Conservation (phyloP, 2,797 vertebrate genomes). For the Galago senegalensis region DNA sequence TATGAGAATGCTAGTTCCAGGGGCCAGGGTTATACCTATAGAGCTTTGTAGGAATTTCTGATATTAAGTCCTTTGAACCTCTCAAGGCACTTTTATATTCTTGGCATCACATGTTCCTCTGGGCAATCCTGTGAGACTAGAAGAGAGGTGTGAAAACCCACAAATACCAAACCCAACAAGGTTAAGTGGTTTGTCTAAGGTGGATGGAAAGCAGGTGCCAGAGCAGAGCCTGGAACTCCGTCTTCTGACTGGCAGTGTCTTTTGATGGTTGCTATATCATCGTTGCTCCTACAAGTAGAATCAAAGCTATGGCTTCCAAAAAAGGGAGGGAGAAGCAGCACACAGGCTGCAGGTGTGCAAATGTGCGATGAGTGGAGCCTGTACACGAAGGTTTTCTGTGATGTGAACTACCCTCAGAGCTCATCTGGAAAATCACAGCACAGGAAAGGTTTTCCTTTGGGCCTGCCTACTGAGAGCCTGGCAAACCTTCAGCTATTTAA, state of each 20-base stretch:
- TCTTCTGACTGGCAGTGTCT: not conserved
- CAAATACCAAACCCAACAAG: not conserved
- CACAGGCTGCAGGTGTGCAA: accelerated
- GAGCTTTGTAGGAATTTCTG: not conserved
- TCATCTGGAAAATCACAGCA: not conserved
- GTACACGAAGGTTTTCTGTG: not conserved
- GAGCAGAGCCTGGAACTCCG: not conserved
- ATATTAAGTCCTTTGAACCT: not conserved
- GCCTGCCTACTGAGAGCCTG: not conserved
- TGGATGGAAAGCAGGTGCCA: not conserved
- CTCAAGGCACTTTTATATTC: not conserved
- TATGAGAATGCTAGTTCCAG: too few relatives aligned
- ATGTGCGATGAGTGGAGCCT: not conserved
- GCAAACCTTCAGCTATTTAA: not conserved
- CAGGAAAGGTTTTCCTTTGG: not conserved
- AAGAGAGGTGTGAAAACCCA: not conserved
- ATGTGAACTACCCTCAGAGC: not conserved
- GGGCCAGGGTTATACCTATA: not conserved
- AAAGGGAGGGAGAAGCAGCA: not conserved
- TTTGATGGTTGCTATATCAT: not conserved
- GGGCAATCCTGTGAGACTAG: not conserved
- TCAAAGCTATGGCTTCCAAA: not conserved
- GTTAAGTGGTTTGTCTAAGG: not conserved
- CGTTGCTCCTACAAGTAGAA: not conserved
- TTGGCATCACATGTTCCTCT: not conserved